Base-by-base conservation (phyloP, 2,797 vertebrate species). In the Sebastiscus albofasciatus region DNA sequence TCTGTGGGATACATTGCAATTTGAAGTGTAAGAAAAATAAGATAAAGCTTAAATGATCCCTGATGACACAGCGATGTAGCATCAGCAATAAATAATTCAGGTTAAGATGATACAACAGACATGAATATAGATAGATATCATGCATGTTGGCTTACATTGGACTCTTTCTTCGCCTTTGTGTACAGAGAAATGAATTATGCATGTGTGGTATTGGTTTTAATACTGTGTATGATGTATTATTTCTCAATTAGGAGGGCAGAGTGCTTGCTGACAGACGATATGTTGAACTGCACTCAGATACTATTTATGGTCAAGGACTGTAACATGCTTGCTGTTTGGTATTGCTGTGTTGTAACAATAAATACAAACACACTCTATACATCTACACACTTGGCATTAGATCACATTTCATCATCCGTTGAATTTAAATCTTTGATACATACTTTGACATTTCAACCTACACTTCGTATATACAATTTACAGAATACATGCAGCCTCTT, bases 211-310 rank as follows among this genome's bases (percentile, higher is more conserved):
- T 54, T 76, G 26, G 29, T 65, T 58, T 54, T 18, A 58, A 59
- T 54, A 14, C 42, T 24, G 46, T 13, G 26, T 67, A 65, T 81
- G 34, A 77, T 80, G 58, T 60, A 77, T 74, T 68, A 65, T 77
- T 67, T 73, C 52, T 69, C 39, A 31, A 18, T 55, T 20, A 68
- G 27, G 24, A n/a, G 27, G n/a, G n/a, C 27, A 73, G 66, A 82
- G 67, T 77, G 62, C 80, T 59, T 16, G 6, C 66, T 84, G 49
- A 75, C 16, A 33, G 33, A 60, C 7, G 5, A 77, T 67, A 27
- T 70, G n/a, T 34, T 73, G n/a, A 26, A 20, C 29, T 80, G 54
- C 49, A 83, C 20, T 71, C 54, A 4, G 42, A 77, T 56, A 71
- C 66, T 64, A 49, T 75, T 69, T 8, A 34, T 24, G 18, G 58